These are phyloP conservation scores for Heterodera carotae DNA, from an alignment of 1,140 invertebrate genomes.

Conservation along the genomic window DNA sequence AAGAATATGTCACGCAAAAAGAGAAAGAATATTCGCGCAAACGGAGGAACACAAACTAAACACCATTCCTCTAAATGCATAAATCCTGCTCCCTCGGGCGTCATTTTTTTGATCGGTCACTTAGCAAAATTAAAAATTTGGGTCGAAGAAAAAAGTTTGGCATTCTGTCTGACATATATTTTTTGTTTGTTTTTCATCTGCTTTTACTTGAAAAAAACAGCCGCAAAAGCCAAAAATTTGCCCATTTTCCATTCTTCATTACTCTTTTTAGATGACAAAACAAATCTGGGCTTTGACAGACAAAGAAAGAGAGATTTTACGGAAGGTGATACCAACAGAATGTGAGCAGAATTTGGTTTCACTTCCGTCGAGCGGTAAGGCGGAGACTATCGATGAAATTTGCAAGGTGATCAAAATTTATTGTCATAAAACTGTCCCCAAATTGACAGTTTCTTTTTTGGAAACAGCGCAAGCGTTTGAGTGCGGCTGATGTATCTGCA, in stretches of 20 bases:
- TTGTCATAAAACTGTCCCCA: neutral
- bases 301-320: conserved; percentile 11
- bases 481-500: conserved; percentile 30
- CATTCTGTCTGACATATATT: too few species aligned
- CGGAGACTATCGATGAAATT: conserved; percentile 14
- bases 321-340: conserved; percentile 25
- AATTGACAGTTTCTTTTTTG: neutral
- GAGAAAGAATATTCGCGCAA: conserved; percentile 6
- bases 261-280: neutral
- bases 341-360: neutral
- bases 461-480: conserved; percentile 15
- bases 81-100: neutral
- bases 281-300: conserved; percentile 30
- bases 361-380: neutral
- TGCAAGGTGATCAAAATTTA: conserved; percentile 8
- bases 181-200: too few species aligned
- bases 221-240: too few species aligned
- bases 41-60: too few species aligned
- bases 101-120: too few species aligned
- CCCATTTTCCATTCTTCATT: too few species aligned
- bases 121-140: too few species aligned
- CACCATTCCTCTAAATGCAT: too few species aligned
- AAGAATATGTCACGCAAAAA: neutral
- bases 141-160: too few species aligned
- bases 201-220: too few species aligned